Base-by-base conservation (phyloP, 2,113 vertebrate genomes). In the Orientallactaga bullata region DNA sequence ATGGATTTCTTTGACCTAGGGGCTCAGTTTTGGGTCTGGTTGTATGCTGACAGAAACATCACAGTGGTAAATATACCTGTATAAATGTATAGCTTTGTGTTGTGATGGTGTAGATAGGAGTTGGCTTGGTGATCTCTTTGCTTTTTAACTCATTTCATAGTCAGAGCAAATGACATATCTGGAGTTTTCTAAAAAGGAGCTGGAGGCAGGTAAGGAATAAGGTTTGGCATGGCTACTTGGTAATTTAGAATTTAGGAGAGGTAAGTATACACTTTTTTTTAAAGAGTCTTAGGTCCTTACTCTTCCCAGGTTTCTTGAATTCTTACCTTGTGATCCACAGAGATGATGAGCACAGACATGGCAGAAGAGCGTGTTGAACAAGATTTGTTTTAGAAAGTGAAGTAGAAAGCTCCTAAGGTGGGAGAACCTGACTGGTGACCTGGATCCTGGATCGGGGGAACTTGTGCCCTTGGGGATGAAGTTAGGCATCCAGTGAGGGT, bases 241-340 rank as follows among this genome's bases (percentile, higher is more conserved):
- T 37, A 68, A 80, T 66, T 58, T 81, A 78, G 26, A 91, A 87
- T 80, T 86, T 55, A 35, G 28, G 15, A 83, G 8, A 93, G 55
- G 2, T n/a, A 91, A 42, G 71, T 8, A 8, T 26, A 17, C 1
- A 74, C 81, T 83, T 74, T 93, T 76, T 85, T 79, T 79, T 93
- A 20, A 47, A 20, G 1, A 51, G 30, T 63, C 4, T 39, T 58
- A 30, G 42, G 30, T 63, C 42, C 63, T 28, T 55, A 15, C 55
- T 55, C 6, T 55, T 55, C 2, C 2, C 55, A 55, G 55, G 3
- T 10, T 55, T 55, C 55, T 55, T 55, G 10, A 55, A 2, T 55
- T 55, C 55, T 55, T 55, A 55, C 42, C 42, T 47, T 47, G 42
- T 47, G 42, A 47, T 47, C 8, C 42, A 47, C 42, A 47, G 8